Evolutionary conservation across 2,113 vertebrate genomes (phyloP).

Genomic region (Heteronetta atricapilla): DNA sequence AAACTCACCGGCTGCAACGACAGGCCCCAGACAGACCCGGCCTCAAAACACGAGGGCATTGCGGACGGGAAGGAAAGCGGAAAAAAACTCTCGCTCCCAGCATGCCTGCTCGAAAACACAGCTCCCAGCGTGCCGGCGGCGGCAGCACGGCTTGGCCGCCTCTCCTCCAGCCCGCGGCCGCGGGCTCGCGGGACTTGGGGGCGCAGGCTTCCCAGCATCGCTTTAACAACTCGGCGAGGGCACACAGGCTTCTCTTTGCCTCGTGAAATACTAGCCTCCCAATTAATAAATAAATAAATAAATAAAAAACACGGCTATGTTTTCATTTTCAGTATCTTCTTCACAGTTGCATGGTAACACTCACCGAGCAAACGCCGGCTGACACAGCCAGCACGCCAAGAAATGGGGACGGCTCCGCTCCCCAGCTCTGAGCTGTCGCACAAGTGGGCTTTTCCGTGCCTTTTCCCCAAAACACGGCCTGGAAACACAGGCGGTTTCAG

Average conservation of each 20-base stretch:
- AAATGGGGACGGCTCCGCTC: background rate
- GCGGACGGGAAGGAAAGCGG: background rate
- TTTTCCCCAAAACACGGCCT: background rate
- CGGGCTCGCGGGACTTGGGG: fast-evolving
- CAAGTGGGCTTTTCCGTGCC: no score
- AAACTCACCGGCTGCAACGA: background rate
- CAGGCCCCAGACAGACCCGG: fast-evolving
- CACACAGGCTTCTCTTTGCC: fast-evolving
- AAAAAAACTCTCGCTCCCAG: background rate
- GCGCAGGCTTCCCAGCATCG: fast-evolving
- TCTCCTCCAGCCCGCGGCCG: background rate
- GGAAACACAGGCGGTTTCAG: background rate
- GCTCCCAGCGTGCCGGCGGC: background rate
- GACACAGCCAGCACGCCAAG: background rate
- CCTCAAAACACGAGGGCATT: fast-evolving
- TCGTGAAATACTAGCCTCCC: fast-evolving
- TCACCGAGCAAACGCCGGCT: background rate
- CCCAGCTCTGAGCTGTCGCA: background rate
- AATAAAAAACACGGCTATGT: background rate
- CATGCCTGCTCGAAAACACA: background rate
- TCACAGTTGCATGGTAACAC: background rate
- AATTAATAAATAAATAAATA: background rate
- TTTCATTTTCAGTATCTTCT: background rate
- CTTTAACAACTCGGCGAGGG: fast-evolving
- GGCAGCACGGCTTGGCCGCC: fast-evolving